Evolutionary conservation across 2,113 vertebrate genomes (phyloP).

Genomic region (Chaetops frenatus): DNA sequence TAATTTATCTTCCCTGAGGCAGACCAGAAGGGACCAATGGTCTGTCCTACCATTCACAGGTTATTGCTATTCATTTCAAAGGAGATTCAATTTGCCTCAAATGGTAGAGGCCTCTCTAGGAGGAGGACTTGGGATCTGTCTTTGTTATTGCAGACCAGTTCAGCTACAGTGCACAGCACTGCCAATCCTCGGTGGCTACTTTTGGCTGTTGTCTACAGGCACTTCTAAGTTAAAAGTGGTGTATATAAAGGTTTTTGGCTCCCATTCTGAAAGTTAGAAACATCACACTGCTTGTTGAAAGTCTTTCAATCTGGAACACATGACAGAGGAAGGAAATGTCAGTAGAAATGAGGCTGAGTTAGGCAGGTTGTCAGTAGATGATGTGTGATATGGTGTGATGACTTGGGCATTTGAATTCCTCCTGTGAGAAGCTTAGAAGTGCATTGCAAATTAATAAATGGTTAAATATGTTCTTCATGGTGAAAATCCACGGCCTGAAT

Average conservation of each 20-base stretch:
- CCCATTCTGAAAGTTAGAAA: neutral
- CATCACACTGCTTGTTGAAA: neutral
- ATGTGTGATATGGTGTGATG: neutral
- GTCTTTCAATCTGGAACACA: neutral
- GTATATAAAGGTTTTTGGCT: neutral
- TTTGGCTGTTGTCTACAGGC: neutral
- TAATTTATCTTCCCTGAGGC: neutral
- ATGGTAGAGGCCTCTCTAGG: neutral
- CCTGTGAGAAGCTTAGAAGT: neutral
- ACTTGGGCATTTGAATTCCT: neutral
- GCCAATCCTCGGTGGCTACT: neutral
- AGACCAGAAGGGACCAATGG: neutral
- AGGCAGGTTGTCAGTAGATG: neutral
- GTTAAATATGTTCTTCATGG: neutral
- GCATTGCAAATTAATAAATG: neutral
- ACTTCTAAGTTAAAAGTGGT: neutral
- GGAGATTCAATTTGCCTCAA: neutral
- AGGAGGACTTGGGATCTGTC: neutral
- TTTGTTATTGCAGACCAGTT: neutral
- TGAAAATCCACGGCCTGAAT: neutral
- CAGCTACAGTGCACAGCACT: neutral
- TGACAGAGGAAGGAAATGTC: neutral
- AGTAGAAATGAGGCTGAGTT: neutral
- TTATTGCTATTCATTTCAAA: neutral
- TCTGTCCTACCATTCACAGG: neutral